A percentile compares a stretch with the other conserved stretches of the same genome.
phyloP scores from a whole-genome alignment of 1,140 invertebrate genomes.

The Parasteatoda tepidariorum region DNA sequence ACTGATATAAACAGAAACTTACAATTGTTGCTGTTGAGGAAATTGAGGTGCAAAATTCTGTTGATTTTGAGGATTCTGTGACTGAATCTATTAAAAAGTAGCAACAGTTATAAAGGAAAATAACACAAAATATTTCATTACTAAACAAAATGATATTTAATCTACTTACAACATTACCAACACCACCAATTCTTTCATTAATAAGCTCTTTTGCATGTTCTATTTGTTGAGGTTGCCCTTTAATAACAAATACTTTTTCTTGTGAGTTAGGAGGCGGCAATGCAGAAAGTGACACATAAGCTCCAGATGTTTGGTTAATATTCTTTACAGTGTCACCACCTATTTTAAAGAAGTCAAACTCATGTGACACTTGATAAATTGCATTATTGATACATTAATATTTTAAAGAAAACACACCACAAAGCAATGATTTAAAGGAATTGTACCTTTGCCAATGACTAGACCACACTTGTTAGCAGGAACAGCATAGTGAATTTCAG shows the following conservation, averaged over 20 bases:
- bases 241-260: slow-evolving; percentile 84
- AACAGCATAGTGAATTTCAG: slow-evolving; percentile 84
- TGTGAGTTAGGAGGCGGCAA: slow-evolving; percentile 76
- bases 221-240: slow-evolving; percentile 92
- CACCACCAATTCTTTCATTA: slow-evolving; percentile 89
- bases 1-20: too few relatives aligned
- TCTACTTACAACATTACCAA: slow-evolving; percentile 27
- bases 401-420: not conserved
- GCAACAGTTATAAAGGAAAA: not conserved
- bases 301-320: slow-evolving; percentile 70
- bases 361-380: not conserved
- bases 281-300: slow-evolving; percentile 70
- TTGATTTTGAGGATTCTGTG: slow-evolving; percentile 58
- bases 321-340: slow-evolving; percentile 72
- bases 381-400: not conserved
- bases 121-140: not conserved
- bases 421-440: not conserved
- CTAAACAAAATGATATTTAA: too few relatives aligned
- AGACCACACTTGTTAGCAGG: slow-evolving; percentile 94
- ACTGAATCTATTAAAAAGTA: slow-evolving; percentile 29
- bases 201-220: slow-evolving; percentile 95
- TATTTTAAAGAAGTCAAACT: not conserved
- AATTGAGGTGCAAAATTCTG: slow-evolving; percentile 49
- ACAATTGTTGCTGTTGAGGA: slow-evolving; percentile 57
- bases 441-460: slow-evolving; percentile 91